Evolutionary conservation across 2,888 invertebrate genomes (phyloP), one percentile per base, ranked within the genome.

Genomic region (Toxonevra muliebris): DNA sequence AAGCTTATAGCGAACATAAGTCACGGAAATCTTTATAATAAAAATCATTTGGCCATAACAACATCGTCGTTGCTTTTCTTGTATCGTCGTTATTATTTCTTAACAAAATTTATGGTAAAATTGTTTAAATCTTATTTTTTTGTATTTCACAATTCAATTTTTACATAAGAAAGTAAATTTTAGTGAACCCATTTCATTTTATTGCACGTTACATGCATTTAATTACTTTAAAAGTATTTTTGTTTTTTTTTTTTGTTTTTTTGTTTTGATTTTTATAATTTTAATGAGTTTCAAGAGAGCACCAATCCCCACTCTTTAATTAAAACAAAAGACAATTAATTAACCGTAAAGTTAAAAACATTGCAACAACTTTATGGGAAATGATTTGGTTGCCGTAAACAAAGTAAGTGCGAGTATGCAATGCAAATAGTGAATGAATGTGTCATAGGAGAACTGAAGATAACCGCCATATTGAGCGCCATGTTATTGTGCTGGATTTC

Each of bases 241-340:
- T 50, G 9, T 20, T 15, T 12, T 20, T 15, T 12, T 13, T 61
- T 61, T 40, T 61, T 15, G 48, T 52, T 30, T 61, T 40, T 53
- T 11, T 53, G 10, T 19, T 52, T 19, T 65, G 15, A 13, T 13
- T 50, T 50, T 65, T 65, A 53, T 61, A 61, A 5, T 52, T 58
- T 61, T 61, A 2, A 42, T 50, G 13, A 50, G 12, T 40, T 61
- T 19, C 40, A 52, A 50, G 42, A 52, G 41, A 52, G 52, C 61
- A 52, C 4, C 50, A 61, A 48, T 61, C 53, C 53, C 19, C 42
- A 19, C 57, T 40, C 40, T 30, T 57, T 55, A 55, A 13, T 55
- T 12, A 59, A 61, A 45, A 59, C 62, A 43, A 17, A 65, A 13
- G 17, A 63, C 58, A 60, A 62, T 66, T 70, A 70, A 68, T 70